These are phyloP conservation scores for Gambusia affinis DNA, from an alignment of 2,113 vertebrate genomes.

Conservation along the genomic window DNA sequence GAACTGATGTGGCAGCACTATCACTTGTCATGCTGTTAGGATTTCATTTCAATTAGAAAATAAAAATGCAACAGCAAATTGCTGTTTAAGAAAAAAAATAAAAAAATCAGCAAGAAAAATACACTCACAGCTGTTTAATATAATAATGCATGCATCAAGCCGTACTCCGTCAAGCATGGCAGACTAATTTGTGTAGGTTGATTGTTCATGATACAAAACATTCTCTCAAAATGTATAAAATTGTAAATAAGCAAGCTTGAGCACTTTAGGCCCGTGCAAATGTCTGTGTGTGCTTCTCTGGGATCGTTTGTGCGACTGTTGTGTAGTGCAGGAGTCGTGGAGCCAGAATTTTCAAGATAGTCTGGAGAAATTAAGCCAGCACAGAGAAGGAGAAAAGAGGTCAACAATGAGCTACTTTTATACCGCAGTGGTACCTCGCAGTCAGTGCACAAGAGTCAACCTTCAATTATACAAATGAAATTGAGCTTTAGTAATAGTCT, in stretches of 20 bases:
- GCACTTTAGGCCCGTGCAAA: neutral
- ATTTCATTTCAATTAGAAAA: conserved; percentile 30
- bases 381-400: neutral
- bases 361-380: conserved; percentile 63
- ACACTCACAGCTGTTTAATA: conserved; percentile 66
- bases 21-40: conserved; percentile 10
- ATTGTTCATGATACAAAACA: conserved; percentile 57
- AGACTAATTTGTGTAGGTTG: conserved; percentile 62
- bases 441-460: conserved; percentile 29
- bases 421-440: neutral
- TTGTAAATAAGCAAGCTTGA: conserved; percentile 21
- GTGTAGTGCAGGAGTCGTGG: conserved; percentile 7
- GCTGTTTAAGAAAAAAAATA: conserved; percentile 10
- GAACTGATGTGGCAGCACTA: conserved; percentile 16
- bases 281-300: conserved; percentile 22
- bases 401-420: neutral
- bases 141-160: conserved; percentile 55
- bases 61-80: conserved; percentile 20
- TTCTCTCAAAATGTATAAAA: conserved; percentile 49
- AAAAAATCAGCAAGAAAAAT: conserved; percentile 39
- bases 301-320: neutral
- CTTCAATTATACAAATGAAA: conserved; percentile 54
- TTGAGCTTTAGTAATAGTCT: conserved; percentile 41
- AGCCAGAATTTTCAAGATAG: conserved; percentile 36
- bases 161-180: conserved; percentile 37